Conservation (phyloP, 2,797 vertebrate species). For the Trachops cirrhosus region DNA sequence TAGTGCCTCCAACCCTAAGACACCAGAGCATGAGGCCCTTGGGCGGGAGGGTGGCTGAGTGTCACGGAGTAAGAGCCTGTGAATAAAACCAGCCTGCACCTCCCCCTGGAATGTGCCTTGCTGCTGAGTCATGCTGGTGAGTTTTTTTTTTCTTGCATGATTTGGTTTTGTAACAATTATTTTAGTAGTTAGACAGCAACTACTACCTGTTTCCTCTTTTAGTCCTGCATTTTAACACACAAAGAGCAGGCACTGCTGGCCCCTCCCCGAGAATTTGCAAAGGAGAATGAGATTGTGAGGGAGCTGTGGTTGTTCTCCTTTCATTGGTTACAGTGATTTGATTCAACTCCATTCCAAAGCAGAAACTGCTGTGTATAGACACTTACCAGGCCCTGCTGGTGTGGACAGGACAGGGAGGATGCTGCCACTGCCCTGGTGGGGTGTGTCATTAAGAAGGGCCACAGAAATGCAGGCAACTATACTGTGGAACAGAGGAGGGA, state of each 20-base stretch:
- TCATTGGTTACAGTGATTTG: background rate
- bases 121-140: background rate
- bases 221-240: background rate
- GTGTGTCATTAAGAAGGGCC: background rate
- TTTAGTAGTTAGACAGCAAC: background rate
- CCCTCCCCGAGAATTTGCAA: background rate
- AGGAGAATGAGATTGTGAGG: background rate
- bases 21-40: background rate
- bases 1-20: background rate
- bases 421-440: background rate
- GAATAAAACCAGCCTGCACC: background rate
- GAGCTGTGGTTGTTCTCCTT: background rate
- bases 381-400: background rate
- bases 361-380: background rate
- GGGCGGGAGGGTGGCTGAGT: background rate
- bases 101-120: background rate
- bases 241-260: background rate
- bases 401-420: rapidly evolving
- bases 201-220: background rate
- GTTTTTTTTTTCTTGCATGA: background rate
- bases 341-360: background rate
- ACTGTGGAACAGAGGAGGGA: background rate
- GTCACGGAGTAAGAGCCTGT: background rate
- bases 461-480: background rate
- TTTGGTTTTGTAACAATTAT: constrained; percentile 16